Evolutionary conservation across 1,140 invertebrate genomes (phyloP), one percentile per base, ranked within the genome.

Genomic region (Trypoxylus dichotomus): DNA sequence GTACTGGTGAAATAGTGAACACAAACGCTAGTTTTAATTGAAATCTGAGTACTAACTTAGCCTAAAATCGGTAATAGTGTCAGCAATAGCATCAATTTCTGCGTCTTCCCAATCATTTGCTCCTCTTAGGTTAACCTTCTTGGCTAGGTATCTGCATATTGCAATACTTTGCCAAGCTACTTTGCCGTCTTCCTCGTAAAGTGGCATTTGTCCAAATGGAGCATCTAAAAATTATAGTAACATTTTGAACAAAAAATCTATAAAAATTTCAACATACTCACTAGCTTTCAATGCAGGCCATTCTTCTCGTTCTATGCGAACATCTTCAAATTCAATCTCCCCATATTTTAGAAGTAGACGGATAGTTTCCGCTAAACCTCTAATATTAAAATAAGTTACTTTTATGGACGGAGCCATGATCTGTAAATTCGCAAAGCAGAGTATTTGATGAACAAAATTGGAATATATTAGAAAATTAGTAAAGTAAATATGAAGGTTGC

Each of bases 171-270:
- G 93, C 81, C 89, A 87, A 13, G 93, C 84, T 75, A 86, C 85
- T 80, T 91, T 90, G 8, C 91, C 93, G 82, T 94, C 91, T 7
- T 93, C 87, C 82, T 92, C 91, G 73, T 94, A 83, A 3, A 94
- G 87, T 0, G 94, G 94, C 72, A 94, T 85, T 84, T 93, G 90
- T 10, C 92, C 92, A 85, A 91, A 93, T 29, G 93, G 93, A 85
- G 89, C 91, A 24, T 85, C 93, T 93, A 74, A n/a, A 43, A 54
- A n/a, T 54, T 13, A 54, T 47, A 13, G 32, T 68, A 27, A 15
- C 21, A 19, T 27, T 68, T 29, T 10, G 27, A 5, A 8, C 54
- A 63, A 54, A 77, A 79, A 63, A 32, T 21, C 25, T 21, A 24
- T 42, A 42, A 42, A 0, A 3, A 24, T 0, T 74, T 5, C 11